These are phyloP conservation scores for Folsomia candida DNA, from an alignment of 2,888 invertebrate genomes.

Conservation along the genomic window DNA sequence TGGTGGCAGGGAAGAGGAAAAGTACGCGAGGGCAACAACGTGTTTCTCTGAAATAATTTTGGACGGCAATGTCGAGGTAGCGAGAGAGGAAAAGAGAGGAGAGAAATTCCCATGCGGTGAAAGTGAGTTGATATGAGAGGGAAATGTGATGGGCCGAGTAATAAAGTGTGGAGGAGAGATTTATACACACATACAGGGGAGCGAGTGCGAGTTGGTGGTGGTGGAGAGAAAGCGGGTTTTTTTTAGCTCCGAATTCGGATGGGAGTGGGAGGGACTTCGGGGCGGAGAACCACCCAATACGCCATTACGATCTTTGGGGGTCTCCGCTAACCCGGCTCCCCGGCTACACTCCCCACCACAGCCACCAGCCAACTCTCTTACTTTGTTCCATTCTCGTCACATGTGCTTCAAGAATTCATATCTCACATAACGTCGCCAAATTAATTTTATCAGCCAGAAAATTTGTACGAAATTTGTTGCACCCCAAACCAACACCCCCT, in stretches of 20 bases:
- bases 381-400: conserved; percentile 12
- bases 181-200: background rate
- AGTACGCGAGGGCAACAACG: no score
- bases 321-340: conserved; percentile 35
- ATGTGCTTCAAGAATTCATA: no score
- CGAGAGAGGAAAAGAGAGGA: background rate
- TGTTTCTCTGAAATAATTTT: no score
- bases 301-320: conserved; percentile 48
- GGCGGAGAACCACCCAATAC: conserved; percentile 48
- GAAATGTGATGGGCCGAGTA: background rate
- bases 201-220: background rate
- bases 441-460: no score
- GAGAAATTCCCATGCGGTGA: conserved; percentile 4
- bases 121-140: background rate
- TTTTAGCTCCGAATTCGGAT: conserved; percentile 45
- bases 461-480: no score
- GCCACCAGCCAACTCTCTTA: conserved; percentile 13
- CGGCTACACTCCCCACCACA: background rate
- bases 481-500: no score
- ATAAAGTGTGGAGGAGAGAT: background rate
- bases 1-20: no score
- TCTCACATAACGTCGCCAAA: no score
- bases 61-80: background rate
- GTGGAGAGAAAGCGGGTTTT: conserved; percentile 45
- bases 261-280: conserved; percentile 37